These are phyloP conservation scores for Coenonympha glycerion DNA, from an alignment of 2,888 invertebrate genomes.

Conservation along the genomic window DNA sequence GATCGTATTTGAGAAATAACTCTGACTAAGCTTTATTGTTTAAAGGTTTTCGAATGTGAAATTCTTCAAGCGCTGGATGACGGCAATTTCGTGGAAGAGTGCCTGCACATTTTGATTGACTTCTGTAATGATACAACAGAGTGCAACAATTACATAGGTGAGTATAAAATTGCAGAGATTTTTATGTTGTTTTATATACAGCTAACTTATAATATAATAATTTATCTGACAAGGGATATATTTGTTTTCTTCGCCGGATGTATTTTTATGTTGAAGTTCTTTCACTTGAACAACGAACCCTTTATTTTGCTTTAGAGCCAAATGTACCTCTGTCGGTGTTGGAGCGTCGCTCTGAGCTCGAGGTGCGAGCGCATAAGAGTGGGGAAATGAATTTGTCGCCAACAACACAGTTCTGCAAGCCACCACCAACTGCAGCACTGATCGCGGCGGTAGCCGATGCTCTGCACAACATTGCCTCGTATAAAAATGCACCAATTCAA, in stretches of 20 bases:
- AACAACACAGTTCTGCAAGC: slow-evolving; percentile 27
- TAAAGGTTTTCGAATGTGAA: slow-evolving; percentile 56
- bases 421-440: slow-evolving; percentile 50
- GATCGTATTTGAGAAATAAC: too few relatives aligned
- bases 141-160: slow-evolving; percentile 48
- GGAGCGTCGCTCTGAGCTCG: slow-evolving; percentile 55
- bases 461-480: slow-evolving; percentile 50
- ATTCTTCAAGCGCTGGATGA: slow-evolving; percentile 48
- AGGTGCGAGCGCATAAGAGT: slow-evolving; percentile 58
- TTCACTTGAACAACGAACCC: too few relatives aligned
- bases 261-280: too few relatives aligned
- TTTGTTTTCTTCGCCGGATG: too few relatives aligned
- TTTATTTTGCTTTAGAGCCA: slow-evolving; percentile 57
- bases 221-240: too few relatives aligned
- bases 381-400: slow-evolving; percentile 45
- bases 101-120: slow-evolving; percentile 55
- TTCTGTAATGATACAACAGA: slow-evolving; percentile 53
- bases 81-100: slow-evolving; percentile 50
- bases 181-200: too few relatives aligned
- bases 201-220: too few relatives aligned
- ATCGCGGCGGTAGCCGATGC: slow-evolving; percentile 49
- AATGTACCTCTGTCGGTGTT: slow-evolving; percentile 55
- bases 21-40: too few relatives aligned
- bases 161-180: slow-evolving; percentile 30
- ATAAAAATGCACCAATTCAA: slow-evolving; percentile 47